These are phyloP conservation scores for Neosalanx taihuensis DNA, from an alignment of 2,797 vertebrate species.

Conservation along the genomic window DNA sequence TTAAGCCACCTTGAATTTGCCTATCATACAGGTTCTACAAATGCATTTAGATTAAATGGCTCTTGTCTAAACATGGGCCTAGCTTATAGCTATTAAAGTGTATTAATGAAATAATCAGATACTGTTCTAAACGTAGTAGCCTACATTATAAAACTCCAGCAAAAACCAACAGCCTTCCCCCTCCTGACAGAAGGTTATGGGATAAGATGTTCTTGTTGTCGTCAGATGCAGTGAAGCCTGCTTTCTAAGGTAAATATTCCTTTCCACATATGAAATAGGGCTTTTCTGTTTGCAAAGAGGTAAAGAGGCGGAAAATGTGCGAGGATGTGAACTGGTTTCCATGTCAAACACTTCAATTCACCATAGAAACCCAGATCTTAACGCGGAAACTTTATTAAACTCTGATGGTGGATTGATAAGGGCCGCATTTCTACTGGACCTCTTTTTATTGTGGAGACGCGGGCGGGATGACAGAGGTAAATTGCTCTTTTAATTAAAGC, in stretches of 20 bases:
- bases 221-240: conserved; percentile 63
- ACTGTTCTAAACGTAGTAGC: conserved; percentile 58
- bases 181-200: conserved; percentile 46
- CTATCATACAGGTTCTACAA: background rate
- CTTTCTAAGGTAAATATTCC: conserved; percentile 75
- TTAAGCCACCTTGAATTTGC: background rate
- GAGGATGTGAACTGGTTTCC: conserved; percentile 82
- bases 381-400: conserved; percentile 94
- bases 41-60: background rate
- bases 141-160: conserved; percentile 50
- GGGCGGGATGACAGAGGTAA: conserved; percentile 84
- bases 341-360: conserved; percentile 83
- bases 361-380: conserved; percentile 89
- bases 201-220: conserved; percentile 74
- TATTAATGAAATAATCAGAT: conserved; percentile 11
- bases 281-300: conserved; percentile 87
- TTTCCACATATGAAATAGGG: conserved; percentile 64
- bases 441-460: conserved; percentile 81
- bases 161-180: conserved; percentile 62
- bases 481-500: conserved; percentile 98
- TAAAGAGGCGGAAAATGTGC: conserved; percentile 89
- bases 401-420: conserved; percentile 93
- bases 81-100: no score
- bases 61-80: background rate
- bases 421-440: conserved; percentile 75